phyloP scores from a whole-genome alignment of 2,888 invertebrate species.

The Conchocele bisecta region DNA sequence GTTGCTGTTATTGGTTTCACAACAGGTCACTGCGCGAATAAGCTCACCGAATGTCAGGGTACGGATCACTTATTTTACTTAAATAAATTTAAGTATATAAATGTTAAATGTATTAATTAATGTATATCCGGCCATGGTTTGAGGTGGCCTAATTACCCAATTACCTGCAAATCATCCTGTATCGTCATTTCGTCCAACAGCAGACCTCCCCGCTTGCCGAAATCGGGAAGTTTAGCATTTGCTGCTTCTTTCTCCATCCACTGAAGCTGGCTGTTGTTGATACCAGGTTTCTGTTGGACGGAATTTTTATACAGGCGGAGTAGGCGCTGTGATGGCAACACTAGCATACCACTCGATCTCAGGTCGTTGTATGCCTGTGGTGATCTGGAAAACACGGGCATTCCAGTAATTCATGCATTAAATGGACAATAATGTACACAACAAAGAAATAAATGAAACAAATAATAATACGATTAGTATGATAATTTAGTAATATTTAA shows the following conservation, averaged over 20 bases:
- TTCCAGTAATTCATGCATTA: neutral
- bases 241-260: constrained; percentile 48
- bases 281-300: constrained; percentile 19
- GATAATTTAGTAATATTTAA: too few relatives aligned
- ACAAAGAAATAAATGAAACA: too few relatives aligned
- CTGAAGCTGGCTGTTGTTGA: neutral
- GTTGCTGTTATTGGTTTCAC: too few relatives aligned
- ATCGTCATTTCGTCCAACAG: constrained; percentile 48
- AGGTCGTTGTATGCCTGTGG: constrained; percentile 1
- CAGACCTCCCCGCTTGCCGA: constrained; percentile 39
- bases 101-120: too few relatives aligned
- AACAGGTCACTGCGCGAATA: too few relatives aligned
- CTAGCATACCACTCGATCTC: neutral
- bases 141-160: too few relatives aligned
- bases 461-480: too few relatives aligned
- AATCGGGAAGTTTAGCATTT: constrained; percentile 19
- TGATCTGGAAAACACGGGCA: neutral
- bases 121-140: too few relatives aligned
- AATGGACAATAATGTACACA: too few relatives aligned
- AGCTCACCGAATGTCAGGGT: too few relatives aligned
- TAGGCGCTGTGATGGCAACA: neutral
- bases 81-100: too few relatives aligned
- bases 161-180: constrained; percentile 45
- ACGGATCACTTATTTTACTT: too few relatives aligned
- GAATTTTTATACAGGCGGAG: constrained; percentile 16